Conservation (phyloP, 2,113 vertebrate genomes). For the Ellobius talpinus region DNA sequence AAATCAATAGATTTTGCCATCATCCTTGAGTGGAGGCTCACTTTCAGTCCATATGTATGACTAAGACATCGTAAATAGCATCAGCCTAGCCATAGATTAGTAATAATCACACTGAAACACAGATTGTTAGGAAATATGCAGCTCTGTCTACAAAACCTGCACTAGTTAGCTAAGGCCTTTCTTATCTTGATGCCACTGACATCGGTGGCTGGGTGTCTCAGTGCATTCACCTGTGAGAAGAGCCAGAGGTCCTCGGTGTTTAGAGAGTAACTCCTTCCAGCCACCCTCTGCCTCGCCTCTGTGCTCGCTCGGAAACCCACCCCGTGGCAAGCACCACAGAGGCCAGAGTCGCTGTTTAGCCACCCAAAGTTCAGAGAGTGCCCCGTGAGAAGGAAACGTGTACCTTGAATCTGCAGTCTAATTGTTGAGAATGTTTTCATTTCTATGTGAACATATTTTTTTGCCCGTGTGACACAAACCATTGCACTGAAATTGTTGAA, state of each 20-base stretch:
- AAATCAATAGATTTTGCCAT: slow-evolving; percentile 90
- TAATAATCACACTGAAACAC: slow-evolving; percentile 92
- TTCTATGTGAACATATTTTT: slow-evolving; percentile 84
- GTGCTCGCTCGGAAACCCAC: slow-evolving; percentile 71
- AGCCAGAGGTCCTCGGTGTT: slow-evolving; percentile 88
- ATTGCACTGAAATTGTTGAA: slow-evolving; percentile 83
- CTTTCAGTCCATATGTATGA: slow-evolving; percentile 91
- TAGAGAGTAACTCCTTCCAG: slow-evolving; percentile 88
- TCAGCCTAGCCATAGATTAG: slow-evolving; percentile 95
- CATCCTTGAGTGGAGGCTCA: slow-evolving; percentile 90
- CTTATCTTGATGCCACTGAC: slow-evolving; percentile 80
- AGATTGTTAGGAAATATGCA: slow-evolving; percentile 93
- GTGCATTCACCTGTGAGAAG: slow-evolving; percentile 81
- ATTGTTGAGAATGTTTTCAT: slow-evolving; percentile 86
- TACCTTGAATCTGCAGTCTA: slow-evolving; percentile 78
- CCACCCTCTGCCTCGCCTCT: slow-evolving; percentile 77
- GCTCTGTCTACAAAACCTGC: slow-evolving; percentile 94
- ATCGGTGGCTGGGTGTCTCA: slow-evolving; percentile 50
- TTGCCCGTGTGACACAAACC: slow-evolving; percentile 87
- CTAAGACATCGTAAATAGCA: slow-evolving; percentile 96
- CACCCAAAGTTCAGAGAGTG: slow-evolving; percentile 85
- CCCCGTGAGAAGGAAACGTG: slow-evolving; percentile 76
- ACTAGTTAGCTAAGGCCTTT: slow-evolving; percentile 87
- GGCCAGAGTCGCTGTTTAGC: slow-evolving; percentile 80
- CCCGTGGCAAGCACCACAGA: slow-evolving; percentile 30